Percentiles rank a stretch among this genome's conserved stretches.
These are phyloP conservation scores for Laterallus jamaicensis DNA, from an alignment of 2,113 vertebrate genomes.

Conservation along the genomic window DNA sequence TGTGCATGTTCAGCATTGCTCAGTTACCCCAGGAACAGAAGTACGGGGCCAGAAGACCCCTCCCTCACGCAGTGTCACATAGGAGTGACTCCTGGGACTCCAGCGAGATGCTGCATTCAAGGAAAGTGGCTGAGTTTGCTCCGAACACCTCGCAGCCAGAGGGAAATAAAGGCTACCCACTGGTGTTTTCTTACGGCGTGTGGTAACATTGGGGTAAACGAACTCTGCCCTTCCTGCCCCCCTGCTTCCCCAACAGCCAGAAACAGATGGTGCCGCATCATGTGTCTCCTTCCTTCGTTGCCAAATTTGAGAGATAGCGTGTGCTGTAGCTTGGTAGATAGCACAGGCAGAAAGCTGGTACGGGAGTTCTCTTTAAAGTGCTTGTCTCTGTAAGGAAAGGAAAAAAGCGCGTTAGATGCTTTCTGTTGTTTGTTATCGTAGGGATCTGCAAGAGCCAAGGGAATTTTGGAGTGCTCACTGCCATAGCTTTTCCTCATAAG, in stretches of 20 bases:
- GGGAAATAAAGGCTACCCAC: neutral
- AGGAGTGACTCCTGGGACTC: neutral
- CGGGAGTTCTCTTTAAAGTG: neutral
- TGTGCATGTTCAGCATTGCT: neutral
- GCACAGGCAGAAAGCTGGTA: neutral
- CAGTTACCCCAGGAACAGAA: neutral
- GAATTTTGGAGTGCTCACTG: conserved; percentile 50
- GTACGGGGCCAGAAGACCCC: neutral
- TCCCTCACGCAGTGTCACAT: accelerated
- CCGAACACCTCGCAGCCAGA: neutral
- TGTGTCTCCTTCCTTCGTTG: neutral
- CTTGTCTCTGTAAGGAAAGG: conserved; percentile 63
- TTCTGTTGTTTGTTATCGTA: conserved; percentile 57
- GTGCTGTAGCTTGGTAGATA: neutral
- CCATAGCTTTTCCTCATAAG: conserved; percentile 65
- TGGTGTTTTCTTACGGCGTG: neutral
- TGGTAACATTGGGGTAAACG: neutral
- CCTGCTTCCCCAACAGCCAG: neutral
- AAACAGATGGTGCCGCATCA: neutral
- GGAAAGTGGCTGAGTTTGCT: neutral
- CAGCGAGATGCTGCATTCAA: neutral
- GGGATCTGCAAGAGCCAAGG: conserved; percentile 62
- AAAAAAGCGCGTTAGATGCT: conserved; percentile 4
- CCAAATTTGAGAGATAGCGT: neutral
- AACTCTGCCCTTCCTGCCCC: neutral